These are phyloP conservation scores for Tetranychus truncatus DNA, from an alignment of 2,888 invertebrate genomes.

Conservation along the genomic window DNA sequence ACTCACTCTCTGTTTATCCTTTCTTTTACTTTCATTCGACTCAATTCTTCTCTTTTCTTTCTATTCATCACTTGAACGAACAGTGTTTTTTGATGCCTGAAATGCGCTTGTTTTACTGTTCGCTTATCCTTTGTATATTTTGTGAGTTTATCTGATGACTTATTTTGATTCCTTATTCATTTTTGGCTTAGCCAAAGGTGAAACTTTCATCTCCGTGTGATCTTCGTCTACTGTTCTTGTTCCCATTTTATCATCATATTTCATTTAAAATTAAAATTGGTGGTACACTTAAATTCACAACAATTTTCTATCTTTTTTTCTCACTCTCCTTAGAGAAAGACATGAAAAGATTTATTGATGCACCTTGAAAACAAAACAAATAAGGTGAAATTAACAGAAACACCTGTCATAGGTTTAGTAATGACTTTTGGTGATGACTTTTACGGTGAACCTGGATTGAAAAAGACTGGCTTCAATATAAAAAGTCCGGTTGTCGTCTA, in stretches of 20 bases:
- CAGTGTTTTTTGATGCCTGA: background rate
- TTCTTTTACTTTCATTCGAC: background rate
- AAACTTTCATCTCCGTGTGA: background rate
- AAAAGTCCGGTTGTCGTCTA: constrained; percentile 37
- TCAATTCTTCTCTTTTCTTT: background rate
- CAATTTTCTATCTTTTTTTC: no score
- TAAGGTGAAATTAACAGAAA: no score
- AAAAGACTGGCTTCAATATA: constrained; percentile 57
- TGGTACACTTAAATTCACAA: background rate
- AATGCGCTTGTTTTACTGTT: background rate
- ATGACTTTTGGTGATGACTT: constrained; percentile 52
- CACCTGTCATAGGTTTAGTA: background rate
- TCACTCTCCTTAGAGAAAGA: no score
- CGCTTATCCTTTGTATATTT: background rate
- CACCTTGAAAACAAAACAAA: no score
- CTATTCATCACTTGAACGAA: constrained; percentile 1
- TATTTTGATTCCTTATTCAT: background rate
- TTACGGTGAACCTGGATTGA: constrained; percentile 73
- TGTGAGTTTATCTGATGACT: background rate
- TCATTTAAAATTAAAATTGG: background rate
- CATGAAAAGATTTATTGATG: no score
- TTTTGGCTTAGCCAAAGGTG: background rate
- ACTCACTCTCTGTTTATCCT: background rate
- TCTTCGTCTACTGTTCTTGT: background rate
- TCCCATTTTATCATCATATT: background rate